Conservation (phyloP, 2,113 vertebrate genomes). For the Scophthalmus maximus region DNA sequence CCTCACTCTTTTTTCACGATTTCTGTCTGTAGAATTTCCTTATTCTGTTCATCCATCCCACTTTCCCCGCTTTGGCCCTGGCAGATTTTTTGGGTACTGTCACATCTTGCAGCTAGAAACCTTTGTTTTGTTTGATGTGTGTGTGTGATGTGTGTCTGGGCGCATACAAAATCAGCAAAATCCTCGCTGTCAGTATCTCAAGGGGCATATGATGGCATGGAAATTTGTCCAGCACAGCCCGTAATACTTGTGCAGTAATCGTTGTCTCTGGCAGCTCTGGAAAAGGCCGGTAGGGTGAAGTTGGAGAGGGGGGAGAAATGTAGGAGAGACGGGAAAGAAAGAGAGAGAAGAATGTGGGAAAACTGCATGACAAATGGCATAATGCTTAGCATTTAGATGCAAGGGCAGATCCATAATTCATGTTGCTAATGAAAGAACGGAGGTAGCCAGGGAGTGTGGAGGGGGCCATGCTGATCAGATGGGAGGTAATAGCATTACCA, state of each 20-base stretch:
- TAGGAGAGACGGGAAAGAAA: constrained; percentile 38
- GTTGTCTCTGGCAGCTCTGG: constrained; percentile 47
- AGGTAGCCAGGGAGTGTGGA: constrained; percentile 63
- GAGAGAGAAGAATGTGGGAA: constrained; percentile 57
- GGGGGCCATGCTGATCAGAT: constrained; percentile 70
- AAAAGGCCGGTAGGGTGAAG: constrained; percentile 41
- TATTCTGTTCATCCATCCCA: constrained; percentile 25
- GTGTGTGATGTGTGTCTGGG: not conserved
- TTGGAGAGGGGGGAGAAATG: constrained; percentile 29
- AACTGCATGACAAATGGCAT: constrained; percentile 69
- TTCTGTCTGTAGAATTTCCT: constrained; percentile 24
- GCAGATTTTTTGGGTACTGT: constrained; percentile 23
- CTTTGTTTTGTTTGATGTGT: constrained; percentile 25
- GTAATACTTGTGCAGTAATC: constrained; percentile 69
- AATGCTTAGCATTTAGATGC: constrained; percentile 79
- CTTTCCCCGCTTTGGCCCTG: constrained; percentile 16
- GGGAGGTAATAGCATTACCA: constrained; percentile 74
- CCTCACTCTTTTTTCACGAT: constrained; percentile 17
- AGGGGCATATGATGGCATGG: constrained; percentile 69
- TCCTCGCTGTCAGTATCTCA: constrained; percentile 65
- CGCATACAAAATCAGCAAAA: constrained; percentile 46
- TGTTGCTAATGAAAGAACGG: constrained; percentile 79
- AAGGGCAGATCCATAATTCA: constrained; percentile 79
- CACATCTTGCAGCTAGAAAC: constrained; percentile 20
- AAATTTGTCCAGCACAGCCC: constrained; percentile 60